Evolutionary conservation across 2,113 vertebrate species (phyloP), one percentile per base, ranked within the genome.

Genomic region (Hiodon alosoides): DNA sequence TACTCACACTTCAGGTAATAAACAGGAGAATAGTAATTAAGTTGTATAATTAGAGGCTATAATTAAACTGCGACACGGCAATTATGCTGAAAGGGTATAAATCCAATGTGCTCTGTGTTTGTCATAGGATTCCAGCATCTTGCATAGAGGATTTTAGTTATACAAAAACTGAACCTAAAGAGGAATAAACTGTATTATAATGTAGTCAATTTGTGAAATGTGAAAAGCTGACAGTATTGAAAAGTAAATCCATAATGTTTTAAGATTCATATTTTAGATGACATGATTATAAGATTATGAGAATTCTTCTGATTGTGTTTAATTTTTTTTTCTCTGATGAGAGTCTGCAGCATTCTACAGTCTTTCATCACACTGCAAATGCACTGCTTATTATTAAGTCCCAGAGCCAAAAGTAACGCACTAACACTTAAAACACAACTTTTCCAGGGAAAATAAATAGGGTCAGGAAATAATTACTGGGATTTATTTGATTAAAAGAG

Each of bases 51-150:
- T 81, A 75, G 74, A 76, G 58, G 46, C 67, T 58, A 75, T 77
- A 79, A 81, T 81, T 81, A 75, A 69, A 77, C 78, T 72, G 58
- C 50, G 73, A 79, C 77, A 73, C 54, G 64, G 75, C 78, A 81
- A 79, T 79, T 79, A 77, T 61, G 8, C 17, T 51, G 69, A n/a
- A 74, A 67, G 74, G 17, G 69, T 69, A 72, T 75, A 74, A 72
- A 77, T 72, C 72, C 61, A 59, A 59, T 71, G 69, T 55, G 57
- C 69, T 61, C 51, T 50, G 65, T 67, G 74, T 69, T 69, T 69
- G 72, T 74, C 73, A 65, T 51, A 13, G 48, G 58, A 72, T 76
- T 78, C 58, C 73, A 59, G 16, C 67, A 76, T 54, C 62, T 60
- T 54, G 13, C 31, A 52, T 55, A 3, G 9, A 13, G 57, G n/a